Evolutionary conservation across 2,888 invertebrate genomes (phyloP).

Genomic region (Catocala sponsa): DNA sequence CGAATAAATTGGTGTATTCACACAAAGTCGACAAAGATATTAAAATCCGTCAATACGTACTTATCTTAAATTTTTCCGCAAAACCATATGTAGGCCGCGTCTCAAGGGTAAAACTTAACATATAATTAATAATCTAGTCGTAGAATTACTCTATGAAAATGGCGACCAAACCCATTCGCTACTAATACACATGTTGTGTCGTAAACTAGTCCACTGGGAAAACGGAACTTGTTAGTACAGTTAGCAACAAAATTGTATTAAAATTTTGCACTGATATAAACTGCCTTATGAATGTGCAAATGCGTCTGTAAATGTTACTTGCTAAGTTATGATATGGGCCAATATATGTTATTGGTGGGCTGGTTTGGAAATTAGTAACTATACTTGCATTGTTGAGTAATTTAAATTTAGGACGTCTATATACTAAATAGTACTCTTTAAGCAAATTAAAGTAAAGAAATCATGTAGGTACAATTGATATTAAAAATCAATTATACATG

Average conservation of each 20-base stretch:
- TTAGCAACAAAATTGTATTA: conserved; percentile 40
- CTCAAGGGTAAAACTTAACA: conserved; percentile 44
- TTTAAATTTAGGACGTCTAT: no score
- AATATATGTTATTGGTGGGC: no score
- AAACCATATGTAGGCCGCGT: conserved; percentile 32
- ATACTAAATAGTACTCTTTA: no score
- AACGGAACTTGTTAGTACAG: conserved; percentile 67
- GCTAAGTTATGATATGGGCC: neutral
- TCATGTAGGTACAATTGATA: no score
- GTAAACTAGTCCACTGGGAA: conserved; percentile 64
- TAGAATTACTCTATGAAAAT: conserved; percentile 64
- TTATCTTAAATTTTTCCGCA: conserved; percentile 10
- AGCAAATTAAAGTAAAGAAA: no score
- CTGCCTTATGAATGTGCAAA: conserved; percentile 4
- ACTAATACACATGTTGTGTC: conserved; percentile 58
- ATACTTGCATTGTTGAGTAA: no score
- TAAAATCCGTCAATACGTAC: neutral
- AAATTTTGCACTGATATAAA: conserved; percentile 5
- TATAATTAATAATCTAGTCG: conserved; percentile 49
- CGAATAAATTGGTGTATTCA: no score
- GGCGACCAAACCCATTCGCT: conserved; percentile 58
- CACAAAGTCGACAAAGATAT: neutral
- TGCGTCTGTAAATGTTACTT: conserved; percentile 5
- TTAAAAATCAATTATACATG: no score
- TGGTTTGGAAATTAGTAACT: no score